Evolutionary conservation across 2,888 invertebrate species (phyloP).

Genomic region (Nesidiocoris tenuis): DNA sequence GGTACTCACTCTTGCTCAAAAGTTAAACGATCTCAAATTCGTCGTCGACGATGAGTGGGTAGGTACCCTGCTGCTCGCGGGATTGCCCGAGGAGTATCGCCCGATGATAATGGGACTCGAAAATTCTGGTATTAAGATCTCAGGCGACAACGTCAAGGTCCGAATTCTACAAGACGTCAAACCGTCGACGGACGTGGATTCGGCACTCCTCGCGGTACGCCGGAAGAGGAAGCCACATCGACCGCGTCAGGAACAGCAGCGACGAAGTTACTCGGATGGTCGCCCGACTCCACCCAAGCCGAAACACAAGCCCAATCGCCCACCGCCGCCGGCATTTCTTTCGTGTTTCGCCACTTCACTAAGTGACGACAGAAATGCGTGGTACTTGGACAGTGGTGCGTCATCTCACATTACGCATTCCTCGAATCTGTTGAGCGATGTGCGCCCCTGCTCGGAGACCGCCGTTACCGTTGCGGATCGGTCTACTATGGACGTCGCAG

Average conservation of each 20-base stretch:
- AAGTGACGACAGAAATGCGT: not conserved
- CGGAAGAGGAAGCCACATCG: not conserved
- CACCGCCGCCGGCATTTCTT: not conserved
- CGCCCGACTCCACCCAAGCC: no score
- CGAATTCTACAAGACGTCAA: not conserved
- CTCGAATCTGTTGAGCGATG: not conserved
- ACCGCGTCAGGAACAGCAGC: not conserved
- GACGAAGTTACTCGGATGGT: not conserved
- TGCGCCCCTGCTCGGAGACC: no score
- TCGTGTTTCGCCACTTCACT: not conserved
- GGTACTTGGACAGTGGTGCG: not conserved
- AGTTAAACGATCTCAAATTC: not conserved
- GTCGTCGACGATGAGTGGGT: not conserved
- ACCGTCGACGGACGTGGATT: not conserved
- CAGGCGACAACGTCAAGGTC: not conserved
- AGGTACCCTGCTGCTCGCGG: not conserved
- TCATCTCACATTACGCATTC: not conserved
- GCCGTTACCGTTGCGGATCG: not conserved
- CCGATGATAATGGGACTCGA: not conserved
- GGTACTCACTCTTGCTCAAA: not conserved
- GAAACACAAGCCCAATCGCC: not conserved
- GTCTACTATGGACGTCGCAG: not conserved
- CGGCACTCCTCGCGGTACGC: not conserved
- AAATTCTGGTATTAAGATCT: not conserved
- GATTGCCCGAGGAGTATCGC: not conserved